Base-by-base conservation (phyloP, 2,797 vertebrate genomes). In the Gymnoscopelus microlampas region DNA sequence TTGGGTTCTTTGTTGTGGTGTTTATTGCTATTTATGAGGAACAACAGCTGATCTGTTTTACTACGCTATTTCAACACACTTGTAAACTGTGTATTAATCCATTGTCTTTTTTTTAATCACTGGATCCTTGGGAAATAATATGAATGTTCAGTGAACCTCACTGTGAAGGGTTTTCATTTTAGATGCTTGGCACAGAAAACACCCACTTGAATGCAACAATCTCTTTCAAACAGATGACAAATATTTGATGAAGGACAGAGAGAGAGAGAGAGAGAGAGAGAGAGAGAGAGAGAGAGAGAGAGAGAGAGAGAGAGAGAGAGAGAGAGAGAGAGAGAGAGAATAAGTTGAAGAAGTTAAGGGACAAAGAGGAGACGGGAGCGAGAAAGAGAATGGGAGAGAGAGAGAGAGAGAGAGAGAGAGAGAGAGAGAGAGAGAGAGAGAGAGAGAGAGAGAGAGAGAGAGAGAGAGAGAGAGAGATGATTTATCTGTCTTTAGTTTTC, bases 401-500 rank as follows among this genome's bases (percentile, higher is more conserved):
- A 70, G 60, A 75, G 71, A 67, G 70, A 50, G 66, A 1, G 35
- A 72, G 51, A 64, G 48, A 60, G 66, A 57, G 51, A 53, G 76
- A 0, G 60, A 73, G 66, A 62, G 24, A 63, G 10, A 50, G 69
- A 70, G 60, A 73, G 71, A 67, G 69, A 66, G 7, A 8, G 79
- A 74, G 72, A 65, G 68, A 66, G 75, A 48, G 70, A 72, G n/a
- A 32, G 55, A 10, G 35, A 12, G 35, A 29, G 60, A 57, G 51
- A 53, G n/a, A 63, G 44, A 11, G 14, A 56, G 23, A 14, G 53
- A 50, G 78, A 85, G 80, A 80, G 71, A 74, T 81, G 86, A 92
- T 93, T 90, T 88, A 92, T 93, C 82, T 23, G 77, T 78, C 69
- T 63, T 63, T 14, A 15, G 66, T 70, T 87, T 86, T 78, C 76